Base-by-base conservation (phyloP, 2,113 vertebrate genomes). In the Pelusios castaneus region DNA sequence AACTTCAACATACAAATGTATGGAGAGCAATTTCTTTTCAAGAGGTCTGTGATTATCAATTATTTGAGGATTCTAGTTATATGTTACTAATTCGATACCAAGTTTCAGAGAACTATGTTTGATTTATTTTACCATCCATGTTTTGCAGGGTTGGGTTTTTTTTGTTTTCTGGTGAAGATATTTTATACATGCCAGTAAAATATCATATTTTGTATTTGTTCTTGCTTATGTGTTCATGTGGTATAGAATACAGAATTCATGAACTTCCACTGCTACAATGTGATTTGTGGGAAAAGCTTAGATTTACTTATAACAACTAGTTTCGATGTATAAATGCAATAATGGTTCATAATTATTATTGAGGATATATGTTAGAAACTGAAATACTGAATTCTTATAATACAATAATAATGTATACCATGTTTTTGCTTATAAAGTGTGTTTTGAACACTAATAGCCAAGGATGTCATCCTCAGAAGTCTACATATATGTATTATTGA, bases 161-260 rank as follows among this genome's bases (percentile, higher is more conserved):
- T 88, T 89, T 31, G 83, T 75, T 78, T 97, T 95, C 89, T 94
- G 21, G n/a, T 95, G 34, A 8, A 85, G 75, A 55, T 94, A 51
- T 96, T 96, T 94, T 95, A 85, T 96, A 96, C 88, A 89, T 91
- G 82, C 94, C 93, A 96, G 56, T 96, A 91, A 95, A 79, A 94
- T 91, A 80, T 52, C 85, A 75, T n/a, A 87, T 55, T 93, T 91
- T 92, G 85, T 92, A 54, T 96, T 96, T 96, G 58, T 80, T 91
- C 16, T 92, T 97, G 78, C 84, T 94, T 76, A 3, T 92, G 27
- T 92, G n/a, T 91, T 95, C 54, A 12, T 91, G 34, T 94, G 43
- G 10, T 91, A 38, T 87, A 88, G 52, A 84, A 60, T 90, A 17
- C 88, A 96, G 85, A 95, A 91, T 88, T 82, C 34, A 90, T 92